Evolutionary conservation across 37 sponge, comb jelly and placozoan species (phyloP).

Genomic region (Eunapius fragilis): DNA sequence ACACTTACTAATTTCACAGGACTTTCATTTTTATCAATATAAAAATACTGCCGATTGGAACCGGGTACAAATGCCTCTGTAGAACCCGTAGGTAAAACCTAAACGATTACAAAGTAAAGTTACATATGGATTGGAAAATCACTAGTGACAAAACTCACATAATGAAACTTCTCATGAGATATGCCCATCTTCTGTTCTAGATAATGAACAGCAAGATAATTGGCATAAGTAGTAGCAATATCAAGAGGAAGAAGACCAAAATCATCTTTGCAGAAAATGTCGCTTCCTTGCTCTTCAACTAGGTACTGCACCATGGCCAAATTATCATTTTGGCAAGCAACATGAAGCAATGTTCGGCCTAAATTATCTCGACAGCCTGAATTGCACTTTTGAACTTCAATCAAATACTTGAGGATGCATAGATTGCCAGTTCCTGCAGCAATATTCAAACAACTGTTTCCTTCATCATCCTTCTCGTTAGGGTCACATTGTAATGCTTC

Average conservation of each 20-base stretch:
- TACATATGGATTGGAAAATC: neutral
- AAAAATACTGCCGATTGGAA: neutral
- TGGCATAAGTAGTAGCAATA: neutral
- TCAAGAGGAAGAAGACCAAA: neutral
- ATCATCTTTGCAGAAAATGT: neutral
- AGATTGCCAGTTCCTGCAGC: slow-evolving; percentile 49
- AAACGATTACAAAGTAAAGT: neutral
- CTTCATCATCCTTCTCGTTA: slow-evolving; percentile 10
- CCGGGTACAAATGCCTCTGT: neutral
- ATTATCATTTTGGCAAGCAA: slow-evolving; percentile 55
- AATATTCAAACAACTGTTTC: slow-evolving; percentile 35
- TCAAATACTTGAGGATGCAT: slow-evolving; percentile 27
- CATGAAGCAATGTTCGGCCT: slow-evolving; percentile 42
- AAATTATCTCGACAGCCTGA: neutral
- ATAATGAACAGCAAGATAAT: neutral
- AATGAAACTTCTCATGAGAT: neutral
- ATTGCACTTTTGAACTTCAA: neutral
- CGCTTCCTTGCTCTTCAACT: neutral
- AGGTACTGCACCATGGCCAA: slow-evolving; percentile 42
- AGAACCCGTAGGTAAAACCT: neutral
- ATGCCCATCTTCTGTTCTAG: neutral
- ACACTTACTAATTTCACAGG: neutral
- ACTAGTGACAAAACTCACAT: neutral
- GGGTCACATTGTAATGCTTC: neutral
- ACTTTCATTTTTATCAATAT: neutral